phyloP scores from a whole-genome alignment of 2,888 invertebrate species.

The Zaprionus lineosus region DNA sequence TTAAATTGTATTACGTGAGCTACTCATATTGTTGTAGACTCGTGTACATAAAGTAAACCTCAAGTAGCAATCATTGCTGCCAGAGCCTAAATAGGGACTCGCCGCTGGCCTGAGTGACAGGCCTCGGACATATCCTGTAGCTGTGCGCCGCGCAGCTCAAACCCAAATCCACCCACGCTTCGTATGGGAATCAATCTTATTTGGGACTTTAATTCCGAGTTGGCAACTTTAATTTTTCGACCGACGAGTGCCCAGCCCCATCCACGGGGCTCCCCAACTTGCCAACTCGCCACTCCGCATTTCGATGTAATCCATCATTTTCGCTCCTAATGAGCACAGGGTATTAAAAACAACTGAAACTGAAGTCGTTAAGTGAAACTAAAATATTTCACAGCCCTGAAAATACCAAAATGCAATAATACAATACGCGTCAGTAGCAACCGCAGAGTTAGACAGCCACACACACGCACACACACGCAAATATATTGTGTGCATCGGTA shows the following conservation, averaged over 20 bases:
- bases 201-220: no score
- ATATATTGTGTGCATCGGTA: not conserved
- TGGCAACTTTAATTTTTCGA: no score
- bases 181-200: no score
- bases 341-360: slow-evolving; percentile 21
- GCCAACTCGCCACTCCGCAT: no score
- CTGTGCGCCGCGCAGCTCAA: not conserved
- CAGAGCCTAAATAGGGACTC: not conserved
- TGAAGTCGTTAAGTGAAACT: slow-evolving; percentile 52
- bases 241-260: no score
- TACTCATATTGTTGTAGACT: slow-evolving; percentile 8
- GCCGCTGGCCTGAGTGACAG: not conserved
- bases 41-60: slow-evolving; percentile 39
- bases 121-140: not conserved
- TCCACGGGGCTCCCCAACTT: no score
- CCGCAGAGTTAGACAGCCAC: slow-evolving; percentile 1
- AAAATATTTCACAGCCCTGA: slow-evolving; percentile 58
- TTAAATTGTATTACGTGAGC: slow-evolving; percentile 56
- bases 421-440: slow-evolving; percentile 36
- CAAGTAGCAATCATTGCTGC: slow-evolving; percentile 36
- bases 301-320: no score
- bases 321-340: no score
- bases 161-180: no score
- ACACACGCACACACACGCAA: slow-evolving; percentile 1
- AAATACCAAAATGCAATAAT: slow-evolving; percentile 43